Conservation (phyloP, 2,113 vertebrate genomes). For the Rana temporaria region DNA sequence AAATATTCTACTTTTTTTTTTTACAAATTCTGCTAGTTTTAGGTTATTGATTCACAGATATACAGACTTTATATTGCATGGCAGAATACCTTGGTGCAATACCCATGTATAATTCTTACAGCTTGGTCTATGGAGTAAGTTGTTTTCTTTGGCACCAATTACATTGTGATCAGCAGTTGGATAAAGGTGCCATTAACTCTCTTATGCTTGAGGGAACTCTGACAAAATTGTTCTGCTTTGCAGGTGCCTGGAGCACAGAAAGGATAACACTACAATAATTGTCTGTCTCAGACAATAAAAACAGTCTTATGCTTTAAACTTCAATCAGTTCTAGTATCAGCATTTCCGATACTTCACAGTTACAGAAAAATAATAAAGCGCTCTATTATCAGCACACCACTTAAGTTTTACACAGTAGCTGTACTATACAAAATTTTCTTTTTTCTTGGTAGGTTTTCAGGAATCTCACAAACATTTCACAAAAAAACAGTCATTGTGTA, state of each 20-base stretch:
- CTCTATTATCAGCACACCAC: conserved; percentile 28
- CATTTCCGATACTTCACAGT: conserved; percentile 32
- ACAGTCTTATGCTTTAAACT: conserved; percentile 39
- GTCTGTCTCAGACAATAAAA: conserved; percentile 55
- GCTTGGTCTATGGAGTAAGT: conserved; percentile 34
- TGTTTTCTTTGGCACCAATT: conserved; percentile 52
- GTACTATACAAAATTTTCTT: neutral
- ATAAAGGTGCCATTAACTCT: conserved; percentile 51
- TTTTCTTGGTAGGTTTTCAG: neutral
- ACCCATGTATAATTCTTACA: conserved; percentile 6
- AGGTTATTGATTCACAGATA: too few species aligned
- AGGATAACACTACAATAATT: conserved; percentile 57
- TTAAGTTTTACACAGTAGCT: neutral
- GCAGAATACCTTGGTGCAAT: neutral
- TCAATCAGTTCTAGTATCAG: conserved; percentile 45
- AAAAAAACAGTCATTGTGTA: too few species aligned
- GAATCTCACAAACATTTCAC: too few species aligned
- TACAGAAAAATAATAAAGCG: conserved; percentile 30
- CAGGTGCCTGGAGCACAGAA: conserved; percentile 43
- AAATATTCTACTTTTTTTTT: conserved; percentile 4
- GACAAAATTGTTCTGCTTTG: conserved; percentile 52
- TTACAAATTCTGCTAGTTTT: too few species aligned
- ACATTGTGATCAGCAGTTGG: conserved; percentile 50
- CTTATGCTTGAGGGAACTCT: conserved; percentile 45
- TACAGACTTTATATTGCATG: neutral